Conservation (phyloP, 1,140 invertebrate genomes). For the Diabrotica virgifera region DNA sequence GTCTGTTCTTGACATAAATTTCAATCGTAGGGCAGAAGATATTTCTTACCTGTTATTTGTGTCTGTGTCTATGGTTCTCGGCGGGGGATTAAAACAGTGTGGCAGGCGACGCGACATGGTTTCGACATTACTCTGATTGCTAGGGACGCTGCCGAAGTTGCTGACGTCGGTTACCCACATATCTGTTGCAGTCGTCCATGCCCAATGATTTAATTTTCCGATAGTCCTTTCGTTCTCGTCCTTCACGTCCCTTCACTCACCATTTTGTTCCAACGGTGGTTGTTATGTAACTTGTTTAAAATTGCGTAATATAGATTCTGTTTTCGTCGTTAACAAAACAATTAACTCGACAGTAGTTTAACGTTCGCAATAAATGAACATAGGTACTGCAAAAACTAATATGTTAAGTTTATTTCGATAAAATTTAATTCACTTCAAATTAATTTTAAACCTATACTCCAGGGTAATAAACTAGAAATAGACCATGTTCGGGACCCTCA, state of each 20-base stretch:
- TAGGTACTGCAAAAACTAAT: too few species aligned
- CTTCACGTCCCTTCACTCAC: background rate
- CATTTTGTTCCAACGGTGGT: conserved; percentile 15
- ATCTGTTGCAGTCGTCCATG: conserved; percentile 39
- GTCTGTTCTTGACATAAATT: background rate
- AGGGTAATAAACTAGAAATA: too few species aligned
- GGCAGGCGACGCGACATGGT: conserved; percentile 38
- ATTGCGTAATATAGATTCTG: background rate
- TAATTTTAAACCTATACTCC: too few species aligned
- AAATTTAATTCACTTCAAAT: too few species aligned
- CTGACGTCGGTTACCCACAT: conserved; percentile 43
- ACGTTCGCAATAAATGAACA: too few species aligned
- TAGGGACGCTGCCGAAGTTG: conserved; percentile 32
- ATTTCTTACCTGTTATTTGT: conserved; percentile 1
- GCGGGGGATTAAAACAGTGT: conserved; percentile 38
- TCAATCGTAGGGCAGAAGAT: conserved; percentile 4
- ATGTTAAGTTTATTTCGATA: too few species aligned
- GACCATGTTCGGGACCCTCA: too few species aligned
- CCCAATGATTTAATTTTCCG: conserved; percentile 5
- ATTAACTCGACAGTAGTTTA: too few species aligned
- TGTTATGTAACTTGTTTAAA: conserved; percentile 8
- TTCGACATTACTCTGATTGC: conserved; percentile 46
- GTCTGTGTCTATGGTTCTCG: conserved; percentile 24
- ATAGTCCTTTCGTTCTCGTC: too few species aligned
- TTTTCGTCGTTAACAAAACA: too few species aligned